Base-by-base conservation (phyloP, 2,113 vertebrate genomes). In the Ptychochromis oligacanthus region DNA sequence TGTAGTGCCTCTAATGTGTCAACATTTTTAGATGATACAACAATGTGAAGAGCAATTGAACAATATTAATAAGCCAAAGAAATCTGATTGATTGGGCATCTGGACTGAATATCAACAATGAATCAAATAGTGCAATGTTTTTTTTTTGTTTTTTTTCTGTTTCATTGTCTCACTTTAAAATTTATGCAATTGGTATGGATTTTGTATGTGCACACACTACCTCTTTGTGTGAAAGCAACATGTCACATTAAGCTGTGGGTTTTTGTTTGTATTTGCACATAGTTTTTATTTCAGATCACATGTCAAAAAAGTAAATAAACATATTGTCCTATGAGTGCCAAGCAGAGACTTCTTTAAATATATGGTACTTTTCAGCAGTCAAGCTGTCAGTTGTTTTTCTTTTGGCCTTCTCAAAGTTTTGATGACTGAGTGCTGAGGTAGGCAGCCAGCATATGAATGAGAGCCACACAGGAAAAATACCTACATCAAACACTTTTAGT, bases 191-290 rank as follows among this genome's bases (percentile, higher is more conserved):
- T 64, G 34, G 5, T 75, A 2, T 36, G 13, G 64, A 78, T 81
- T 52, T 72, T n/a, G 14, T 77, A 75, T 52, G 28, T 87, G 67
- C 46, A 40, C 9, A 14, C 67, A 81, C 90, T 87, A 92, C 88
- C 88, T 91, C 87, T 81, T 55, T 88, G 55, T 82, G 65, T 83
- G 84, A 87, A 83, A 17, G 31, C 34, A 74, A 81, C 88, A 89
- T 78, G 24, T 70, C 81, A 80, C 43, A 34, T 59, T 49, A 81
- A 55, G 58, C 62, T 84, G 65, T 89, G 80, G 77, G 75, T 79
- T 89, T 77, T 36, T 59, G 24, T 59, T 81, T 8, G n/a, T 77
- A 20, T 90, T 90, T 87, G 31, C 77, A 84, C 78, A 74, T 83
- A 74, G 9, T 84, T 85, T 79, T 49, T 60, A 36, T 75, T 49